Conservation (phyloP, 2,113 vertebrate species). For the Sebastes fasciatus region DNA sequence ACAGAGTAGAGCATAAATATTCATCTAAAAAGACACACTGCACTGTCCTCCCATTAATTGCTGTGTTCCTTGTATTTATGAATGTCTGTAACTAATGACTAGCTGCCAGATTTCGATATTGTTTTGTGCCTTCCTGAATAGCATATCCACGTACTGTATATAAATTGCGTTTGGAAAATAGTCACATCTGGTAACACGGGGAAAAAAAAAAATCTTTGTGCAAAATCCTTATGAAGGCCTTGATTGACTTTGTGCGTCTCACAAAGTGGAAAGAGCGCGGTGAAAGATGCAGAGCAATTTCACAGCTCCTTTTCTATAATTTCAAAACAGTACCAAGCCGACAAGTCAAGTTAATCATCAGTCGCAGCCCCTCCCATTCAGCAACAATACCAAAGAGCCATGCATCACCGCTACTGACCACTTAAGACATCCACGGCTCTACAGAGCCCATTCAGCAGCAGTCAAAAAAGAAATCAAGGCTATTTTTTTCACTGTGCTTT, state of each 20-base stretch:
- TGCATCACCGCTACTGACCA: conserved; percentile 72
- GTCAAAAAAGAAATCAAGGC: conserved; percentile 81
- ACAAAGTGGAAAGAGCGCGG: conserved; percentile 55
- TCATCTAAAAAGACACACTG: conserved; percentile 30
- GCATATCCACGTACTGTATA: conserved; percentile 43
- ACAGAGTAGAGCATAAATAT: conserved; percentile 35
- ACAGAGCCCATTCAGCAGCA: conserved; percentile 71
- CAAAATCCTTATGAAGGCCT: conserved; percentile 68
- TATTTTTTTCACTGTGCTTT: conserved; percentile 79
- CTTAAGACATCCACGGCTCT: conserved; percentile 79
- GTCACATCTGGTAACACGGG: conserved; percentile 73
- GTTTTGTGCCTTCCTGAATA: conserved; percentile 50
- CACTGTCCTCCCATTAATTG: conserved; percentile 51
- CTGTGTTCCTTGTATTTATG: conserved; percentile 40
- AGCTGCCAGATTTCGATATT: conserved; percentile 56
- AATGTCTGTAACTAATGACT: conserved; percentile 47
- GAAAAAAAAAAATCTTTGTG: conserved; percentile 67
- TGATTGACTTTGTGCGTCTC: conserved; percentile 70
- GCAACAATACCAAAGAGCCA: conserved; percentile 74
- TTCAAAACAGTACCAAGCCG: conserved; percentile 69
- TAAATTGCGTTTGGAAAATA: conserved; percentile 65
- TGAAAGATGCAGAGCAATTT: conserved; percentile 67
- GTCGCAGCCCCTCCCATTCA: conserved; percentile 74
- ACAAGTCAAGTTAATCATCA: conserved; percentile 76
- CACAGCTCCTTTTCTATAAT: conserved; percentile 65